Conservation (phyloP, 2,113 vertebrate species). For the Psettodes erumei region DNA sequence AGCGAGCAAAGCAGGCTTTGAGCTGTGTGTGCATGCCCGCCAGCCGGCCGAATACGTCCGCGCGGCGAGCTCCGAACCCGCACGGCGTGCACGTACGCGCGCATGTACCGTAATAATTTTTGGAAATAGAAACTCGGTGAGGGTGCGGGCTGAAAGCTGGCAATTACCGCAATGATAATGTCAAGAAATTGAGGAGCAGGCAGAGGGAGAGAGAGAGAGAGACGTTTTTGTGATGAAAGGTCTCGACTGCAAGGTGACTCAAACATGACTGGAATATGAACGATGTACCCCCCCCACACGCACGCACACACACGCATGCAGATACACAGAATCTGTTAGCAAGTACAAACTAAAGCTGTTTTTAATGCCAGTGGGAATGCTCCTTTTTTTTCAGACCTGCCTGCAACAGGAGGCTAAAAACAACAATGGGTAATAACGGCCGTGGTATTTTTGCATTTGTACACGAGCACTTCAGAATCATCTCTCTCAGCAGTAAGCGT, state of each 20-base stretch:
- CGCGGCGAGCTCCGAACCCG: neutral
- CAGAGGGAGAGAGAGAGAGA: slow-evolving; percentile 13
- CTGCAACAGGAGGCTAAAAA: too few relatives aligned
- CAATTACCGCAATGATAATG: slow-evolving; percentile 58
- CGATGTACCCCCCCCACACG: neutral
- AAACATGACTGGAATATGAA: slow-evolving; percentile 72
- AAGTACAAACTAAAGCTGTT: slow-evolving; percentile 12
- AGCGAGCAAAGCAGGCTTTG: too few relatives aligned
- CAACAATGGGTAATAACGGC: too few relatives aligned
- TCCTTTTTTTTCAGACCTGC: neutral
- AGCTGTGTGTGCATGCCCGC: too few relatives aligned
- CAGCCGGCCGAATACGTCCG: too few relatives aligned
- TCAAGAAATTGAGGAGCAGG: slow-evolving; percentile 43
- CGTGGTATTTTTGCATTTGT: neutral
- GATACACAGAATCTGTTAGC: slow-evolving; percentile 33
- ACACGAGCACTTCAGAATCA: too few relatives aligned
- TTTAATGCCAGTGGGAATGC: neutral
- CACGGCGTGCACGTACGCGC: neutral
- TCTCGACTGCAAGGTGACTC: slow-evolving; percentile 52
- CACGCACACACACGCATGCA: slow-evolving; percentile 5
- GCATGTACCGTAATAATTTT: slow-evolving; percentile 14
- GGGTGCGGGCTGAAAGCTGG: slow-evolving; percentile 34
- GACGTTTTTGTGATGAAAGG: slow-evolving; percentile 36
- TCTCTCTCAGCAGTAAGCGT: neutral
- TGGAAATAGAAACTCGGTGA: slow-evolving; percentile 14